Evolutionary conservation across 2,888 invertebrate species (phyloP).

Genomic region (Diaperis boleti): DNA sequence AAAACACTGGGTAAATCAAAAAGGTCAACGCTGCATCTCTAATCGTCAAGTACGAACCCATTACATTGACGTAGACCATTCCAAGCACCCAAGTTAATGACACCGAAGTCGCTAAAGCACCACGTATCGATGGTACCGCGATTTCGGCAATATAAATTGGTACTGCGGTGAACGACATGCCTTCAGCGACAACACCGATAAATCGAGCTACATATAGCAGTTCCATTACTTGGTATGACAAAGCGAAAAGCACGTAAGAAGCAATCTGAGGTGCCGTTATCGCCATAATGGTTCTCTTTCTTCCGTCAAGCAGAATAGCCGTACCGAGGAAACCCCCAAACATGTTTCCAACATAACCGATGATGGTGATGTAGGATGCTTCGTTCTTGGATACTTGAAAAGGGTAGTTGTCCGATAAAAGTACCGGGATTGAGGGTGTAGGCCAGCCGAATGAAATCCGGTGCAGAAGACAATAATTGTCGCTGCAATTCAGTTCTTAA

Average conservation of each 20-base stretch:
- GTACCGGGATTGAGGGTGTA: conserved; percentile 48
- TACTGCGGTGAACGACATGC: conserved; percentile 32
- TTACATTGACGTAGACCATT: conserved; percentile 48
- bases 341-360: conserved; percentile 47
- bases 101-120: conserved; percentile 29
- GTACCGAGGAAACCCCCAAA: not conserved
- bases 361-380: conserved; percentile 51
- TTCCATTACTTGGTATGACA: conserved; percentile 26
- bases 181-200: conserved; percentile 47
- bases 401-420: conserved; percentile 50
- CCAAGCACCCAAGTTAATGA: conserved; percentile 37
- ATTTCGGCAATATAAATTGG: conserved; percentile 37
- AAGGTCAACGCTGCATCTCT: conserved; percentile 46
- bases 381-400: conserved; percentile 49
- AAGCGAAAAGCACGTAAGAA: conserved; percentile 33
- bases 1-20: conserved; percentile 51
- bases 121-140: conserved; percentile 38
- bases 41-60: conserved; percentile 54
- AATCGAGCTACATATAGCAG: conserved; percentile 43
- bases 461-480: conserved; percentile 45
- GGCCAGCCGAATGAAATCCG: conserved; percentile 52
- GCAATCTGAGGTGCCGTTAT: conserved; percentile 49
- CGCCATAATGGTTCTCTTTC: conserved; percentile 47
- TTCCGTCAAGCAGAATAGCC: conserved; percentile 49
- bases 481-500: too few relatives aligned